Percentiles rank a stretch among this genome's conserved stretches.
Conservation (phyloP, 2,888 invertebrate species). For the Eupsilia transversa region DNA sequence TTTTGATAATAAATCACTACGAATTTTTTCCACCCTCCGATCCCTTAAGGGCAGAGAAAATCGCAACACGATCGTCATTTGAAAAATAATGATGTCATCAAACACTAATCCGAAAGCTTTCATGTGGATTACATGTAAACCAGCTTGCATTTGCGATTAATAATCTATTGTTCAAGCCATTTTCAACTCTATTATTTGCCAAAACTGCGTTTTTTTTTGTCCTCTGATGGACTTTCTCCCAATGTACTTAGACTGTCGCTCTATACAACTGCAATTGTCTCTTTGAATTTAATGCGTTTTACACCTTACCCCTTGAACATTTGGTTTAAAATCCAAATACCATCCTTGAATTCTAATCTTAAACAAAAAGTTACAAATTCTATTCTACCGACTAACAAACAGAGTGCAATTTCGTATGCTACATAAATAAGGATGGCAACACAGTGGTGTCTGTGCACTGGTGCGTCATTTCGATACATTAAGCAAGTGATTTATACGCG, state of each 20-base stretch:
- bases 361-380: conserved; percentile 23
- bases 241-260: conserved; percentile 67
- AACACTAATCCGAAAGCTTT: conserved; percentile 91
- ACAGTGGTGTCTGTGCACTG: conserved; percentile 73
- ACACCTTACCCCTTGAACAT: conserved; percentile 17
- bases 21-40: conserved; percentile 72
- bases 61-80: conserved; percentile 88
- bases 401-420: conserved; percentile 65
- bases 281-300: conserved; percentile 47
- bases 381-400: background rate
- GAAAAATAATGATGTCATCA: conserved; percentile 90
- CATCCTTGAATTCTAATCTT: background rate
- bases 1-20: conserved; percentile 83
- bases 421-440: conserved; percentile 72
- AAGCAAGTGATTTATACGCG: conserved; percentile 88
- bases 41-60: conserved; percentile 81
- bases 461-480: conserved; percentile 89
- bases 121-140: conserved; percentile 87
- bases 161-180: conserved; percentile 42
- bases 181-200: conserved; percentile 66
- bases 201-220: conserved; percentile 22
- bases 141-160: conserved; percentile 53
- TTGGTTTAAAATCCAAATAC: conserved; percentile 26
- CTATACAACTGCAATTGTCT: conserved; percentile 77
- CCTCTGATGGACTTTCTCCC: conserved; percentile 36